Percentiles rank a stretch among this genome's conserved stretches.
phyloP scores from a whole-genome alignment of 2,113 vertebrate genomes.

The Cathartes aura region DNA sequence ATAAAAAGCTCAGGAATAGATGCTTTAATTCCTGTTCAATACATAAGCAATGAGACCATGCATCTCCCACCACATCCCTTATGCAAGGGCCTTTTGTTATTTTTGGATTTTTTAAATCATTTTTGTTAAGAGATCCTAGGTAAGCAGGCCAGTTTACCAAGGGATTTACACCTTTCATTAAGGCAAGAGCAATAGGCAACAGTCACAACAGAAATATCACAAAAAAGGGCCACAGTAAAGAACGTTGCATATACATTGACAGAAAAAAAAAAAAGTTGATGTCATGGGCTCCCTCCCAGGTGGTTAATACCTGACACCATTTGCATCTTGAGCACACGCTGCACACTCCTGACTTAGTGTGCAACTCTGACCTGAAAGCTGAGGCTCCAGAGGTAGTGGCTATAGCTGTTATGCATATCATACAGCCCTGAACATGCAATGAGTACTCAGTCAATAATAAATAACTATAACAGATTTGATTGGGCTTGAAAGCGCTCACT shows the following conservation, averaged over 20 bases:
- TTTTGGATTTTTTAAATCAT: accelerated
- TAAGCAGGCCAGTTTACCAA: neutral
- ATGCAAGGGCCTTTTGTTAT: neutral
- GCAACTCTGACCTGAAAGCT: neutral
- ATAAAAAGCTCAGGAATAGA: neutral
- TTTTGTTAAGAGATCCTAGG: neutral
- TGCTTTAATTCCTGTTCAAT: neutral
- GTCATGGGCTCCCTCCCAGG: neutral
- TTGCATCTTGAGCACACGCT: neutral
- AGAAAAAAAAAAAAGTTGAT: neutral
- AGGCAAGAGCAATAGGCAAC: neutral
- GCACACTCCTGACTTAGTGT: neutral
- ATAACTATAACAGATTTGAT: slow-evolving; percentile 1
- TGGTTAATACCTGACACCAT: neutral
- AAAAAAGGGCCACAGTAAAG: neutral
- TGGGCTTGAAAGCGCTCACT: neutral
- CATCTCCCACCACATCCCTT: neutral
- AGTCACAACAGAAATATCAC: neutral
- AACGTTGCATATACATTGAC: neutral
- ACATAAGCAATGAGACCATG: neutral
- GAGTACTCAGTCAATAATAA: neutral
- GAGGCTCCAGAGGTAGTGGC: neutral
- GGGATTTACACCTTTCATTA: neutral
- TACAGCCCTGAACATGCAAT: neutral
- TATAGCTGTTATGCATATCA: neutral